These are phyloP conservation scores for Heliconius hermathena DNA, from an alignment of 1,140 invertebrate species.

Conservation along the genomic window DNA sequence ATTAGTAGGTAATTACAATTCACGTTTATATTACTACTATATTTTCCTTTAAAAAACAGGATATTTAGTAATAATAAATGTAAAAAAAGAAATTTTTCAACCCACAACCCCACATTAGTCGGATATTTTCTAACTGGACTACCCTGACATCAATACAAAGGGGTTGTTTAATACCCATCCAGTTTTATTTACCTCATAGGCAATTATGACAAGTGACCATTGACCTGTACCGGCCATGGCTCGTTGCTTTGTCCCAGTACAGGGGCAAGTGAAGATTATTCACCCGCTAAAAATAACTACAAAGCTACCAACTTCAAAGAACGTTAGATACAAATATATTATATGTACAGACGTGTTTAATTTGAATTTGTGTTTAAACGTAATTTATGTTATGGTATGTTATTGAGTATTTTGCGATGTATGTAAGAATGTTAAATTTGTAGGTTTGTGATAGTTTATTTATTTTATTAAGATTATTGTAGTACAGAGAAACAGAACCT, in stretches of 20 bases:
- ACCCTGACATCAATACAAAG: conserved; percentile 20
- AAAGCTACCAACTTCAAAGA: conserved; percentile 29
- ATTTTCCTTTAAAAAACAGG: no score
- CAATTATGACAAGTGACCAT: conserved; percentile 60
- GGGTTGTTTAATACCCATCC: conserved; percentile 31
- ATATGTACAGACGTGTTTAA: conserved; percentile 8
- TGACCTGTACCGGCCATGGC: conserved; percentile 48
- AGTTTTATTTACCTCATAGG: conserved; percentile 39
- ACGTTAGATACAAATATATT: background rate
- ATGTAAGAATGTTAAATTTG: background rate
- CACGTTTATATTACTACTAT: no score
- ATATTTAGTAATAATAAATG: no score
- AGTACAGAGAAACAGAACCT: no score
- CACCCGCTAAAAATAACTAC: conserved; percentile 36
- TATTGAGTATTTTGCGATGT: background rate
- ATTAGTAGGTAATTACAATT: no score
- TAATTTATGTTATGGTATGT: conserved; percentile 8
- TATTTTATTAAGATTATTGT: no score
- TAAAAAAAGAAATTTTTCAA: background rate
- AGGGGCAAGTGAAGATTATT: conserved; percentile 36
- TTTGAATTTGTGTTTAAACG: background rate
- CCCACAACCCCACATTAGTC: no score
- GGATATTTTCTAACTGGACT: background rate
- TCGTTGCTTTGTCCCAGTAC: conserved; percentile 39
- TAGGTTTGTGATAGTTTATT: no score